Conservation (phyloP, 37 sponge, comb jelly and placozoan genomes). For the Haliclona indistincta region DNA sequence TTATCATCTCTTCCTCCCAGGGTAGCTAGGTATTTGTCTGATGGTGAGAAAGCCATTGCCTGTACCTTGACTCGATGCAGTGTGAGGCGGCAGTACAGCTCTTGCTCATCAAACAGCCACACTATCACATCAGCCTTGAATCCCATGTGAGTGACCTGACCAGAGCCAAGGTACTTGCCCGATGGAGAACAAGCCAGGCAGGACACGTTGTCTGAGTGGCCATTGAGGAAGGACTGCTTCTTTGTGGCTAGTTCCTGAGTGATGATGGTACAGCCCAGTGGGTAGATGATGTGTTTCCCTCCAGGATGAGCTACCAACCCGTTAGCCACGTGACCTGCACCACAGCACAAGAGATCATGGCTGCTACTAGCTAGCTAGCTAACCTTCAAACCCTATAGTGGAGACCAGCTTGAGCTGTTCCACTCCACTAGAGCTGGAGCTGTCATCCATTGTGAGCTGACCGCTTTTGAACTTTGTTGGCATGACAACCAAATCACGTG, state of each 20-base stretch:
- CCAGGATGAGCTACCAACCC: slow-evolving; percentile 91
- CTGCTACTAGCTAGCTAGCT: background rate
- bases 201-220: slow-evolving; percentile 91
- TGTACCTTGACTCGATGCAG: slow-evolving; percentile 95
- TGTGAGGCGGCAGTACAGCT: slow-evolving; percentile 74
- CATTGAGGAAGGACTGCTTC: slow-evolving; percentile 84
- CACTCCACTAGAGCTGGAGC: no score
- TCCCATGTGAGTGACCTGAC: slow-evolving; percentile 97
- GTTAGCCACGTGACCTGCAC: slow-evolving; percentile 77
- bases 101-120: slow-evolving; percentile 80
- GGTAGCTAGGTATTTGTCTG: slow-evolving; percentile 90
- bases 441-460: no score
- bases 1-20: slow-evolving; percentile 94
- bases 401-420: slow-evolving; percentile 56
- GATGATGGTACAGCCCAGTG: slow-evolving; percentile 91
- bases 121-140: slow-evolving; percentile 99
- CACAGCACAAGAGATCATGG: background rate
- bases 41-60: slow-evolving; percentile 94
- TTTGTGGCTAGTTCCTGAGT: slow-evolving; percentile 64
- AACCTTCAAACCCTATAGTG: slow-evolving; percentile 87
- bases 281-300: slow-evolving; percentile 82
- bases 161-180: slow-evolving; percentile 86
- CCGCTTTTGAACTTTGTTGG: no score
- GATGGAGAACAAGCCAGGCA: slow-evolving; percentile 84
- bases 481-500: no score